Base-by-base conservation (phyloP, 2,797 vertebrate species). In the Sternotherus odoratus region DNA sequence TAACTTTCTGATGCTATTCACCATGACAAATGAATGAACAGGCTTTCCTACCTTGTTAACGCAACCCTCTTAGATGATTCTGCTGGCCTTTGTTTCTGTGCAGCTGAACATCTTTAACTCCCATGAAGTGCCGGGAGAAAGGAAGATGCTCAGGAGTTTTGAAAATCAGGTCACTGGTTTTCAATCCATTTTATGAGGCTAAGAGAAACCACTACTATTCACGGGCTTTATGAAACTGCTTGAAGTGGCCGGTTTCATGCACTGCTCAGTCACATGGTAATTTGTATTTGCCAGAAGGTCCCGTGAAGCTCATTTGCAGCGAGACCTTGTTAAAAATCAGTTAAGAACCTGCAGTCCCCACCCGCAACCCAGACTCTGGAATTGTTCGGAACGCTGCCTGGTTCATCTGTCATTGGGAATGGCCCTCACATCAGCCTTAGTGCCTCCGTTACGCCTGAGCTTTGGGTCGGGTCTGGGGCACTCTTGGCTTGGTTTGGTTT, bases 381-480 rank as follows among this genome's bases (percentile, higher is more conserved):
- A 51, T 92, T 60, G 85, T 74, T 89, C 39, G 84, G 57, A 60
- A 74, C 51, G 66, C n/a, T 48, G 48, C 48, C 48, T 82, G 1
- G 69, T 89, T 96, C 96, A 89, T 72, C 80, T 5, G 77, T 93
- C 92, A 88, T 81, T 90, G 92, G 92, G 53, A 95, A 96, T 86
- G 63, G 86, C 57, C 60, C 33, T 75, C 0, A 0, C 48, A 53
- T 10, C 87, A 87, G 93, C 86, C 19, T 80, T 85, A 43, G 69
- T 3, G 23, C 81, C 1, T 17, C 4, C 6, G n/a, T 12, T 43
- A 48, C 4, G 0, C 0, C 3, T 28, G 36, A 0, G 1, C 39
- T 51, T 36, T 0, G 5, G 10, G 57, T 4, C 1, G 3, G 83
- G 36, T 48, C 39, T 33, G 4, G 74, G 86, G 51, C 0, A 1